A percentile compares a stretch with the other conserved stretches of the same genome.
phyloP scores from a whole-genome alignment of 2,113 vertebrate genomes.

The Hemibates koningsi region DNA sequence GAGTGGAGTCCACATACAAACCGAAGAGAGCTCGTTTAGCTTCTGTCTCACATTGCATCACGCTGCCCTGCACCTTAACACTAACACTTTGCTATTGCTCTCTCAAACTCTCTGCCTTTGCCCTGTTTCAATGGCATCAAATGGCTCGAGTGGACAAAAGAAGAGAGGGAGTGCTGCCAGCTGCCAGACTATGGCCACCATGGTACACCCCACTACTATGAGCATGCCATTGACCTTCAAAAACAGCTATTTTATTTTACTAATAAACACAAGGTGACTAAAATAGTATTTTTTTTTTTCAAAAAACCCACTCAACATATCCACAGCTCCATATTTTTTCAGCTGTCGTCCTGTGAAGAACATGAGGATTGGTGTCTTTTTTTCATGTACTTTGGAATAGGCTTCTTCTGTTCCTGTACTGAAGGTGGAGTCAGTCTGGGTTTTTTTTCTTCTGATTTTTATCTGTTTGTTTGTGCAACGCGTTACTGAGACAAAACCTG shows the following conservation, averaged over 20 bases:
- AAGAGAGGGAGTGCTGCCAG: conserved; percentile 59
- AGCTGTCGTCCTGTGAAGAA: background rate
- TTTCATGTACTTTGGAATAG: background rate
- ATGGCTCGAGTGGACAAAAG: conserved; percentile 59
- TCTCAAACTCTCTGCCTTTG: conserved; percentile 23
- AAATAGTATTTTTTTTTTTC: background rate
- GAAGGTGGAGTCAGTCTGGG: background rate
- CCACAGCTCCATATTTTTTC: conserved; percentile 14
- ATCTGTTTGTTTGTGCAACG: background rate
- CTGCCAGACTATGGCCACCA: conserved; percentile 45
- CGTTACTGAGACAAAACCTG: background rate
- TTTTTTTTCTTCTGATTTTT: background rate
- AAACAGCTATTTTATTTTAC: conserved; percentile 40
- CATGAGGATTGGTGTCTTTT: background rate
- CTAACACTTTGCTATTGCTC: conserved; percentile 27
- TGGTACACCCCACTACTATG: conserved; percentile 22
- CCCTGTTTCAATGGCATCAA: conserved; percentile 66
- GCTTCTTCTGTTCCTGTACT: background rate
- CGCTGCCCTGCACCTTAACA: conserved; percentile 68
- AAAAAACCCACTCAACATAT: background rate
- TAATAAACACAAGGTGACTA: conserved; percentile 48
- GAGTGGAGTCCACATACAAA: conserved; percentile 1
- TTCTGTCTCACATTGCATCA: conserved; percentile 72
- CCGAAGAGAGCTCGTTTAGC: conserved; percentile 34
- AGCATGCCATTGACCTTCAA: conserved; percentile 49